Evolutionary conservation across 2,888 invertebrate species (phyloP).

Genomic region (Eilema griseolum): DNA sequence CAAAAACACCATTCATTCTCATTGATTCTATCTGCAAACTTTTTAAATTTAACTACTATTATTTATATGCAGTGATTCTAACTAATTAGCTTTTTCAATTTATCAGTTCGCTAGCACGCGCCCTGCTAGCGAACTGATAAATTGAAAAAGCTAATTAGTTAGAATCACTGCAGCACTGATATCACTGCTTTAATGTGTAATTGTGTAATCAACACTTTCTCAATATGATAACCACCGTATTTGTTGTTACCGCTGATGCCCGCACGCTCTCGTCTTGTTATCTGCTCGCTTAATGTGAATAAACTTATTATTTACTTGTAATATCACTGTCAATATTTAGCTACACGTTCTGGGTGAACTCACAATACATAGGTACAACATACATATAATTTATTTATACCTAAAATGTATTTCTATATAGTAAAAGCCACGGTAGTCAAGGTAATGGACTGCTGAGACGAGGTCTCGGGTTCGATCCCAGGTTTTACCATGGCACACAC

Average conservation of each 20-base stretch:
- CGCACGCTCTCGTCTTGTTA: background rate
- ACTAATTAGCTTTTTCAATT: background rate
- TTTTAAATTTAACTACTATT: too few species aligned
- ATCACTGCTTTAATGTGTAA: background rate
- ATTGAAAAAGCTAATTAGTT: background rate
- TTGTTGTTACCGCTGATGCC: conserved; percentile 21
- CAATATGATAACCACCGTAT: conserved; percentile 39
- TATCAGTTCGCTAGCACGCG: background rate
- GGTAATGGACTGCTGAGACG: too few species aligned
- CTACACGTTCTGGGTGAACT: background rate
- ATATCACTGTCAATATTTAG: conserved; percentile 10
- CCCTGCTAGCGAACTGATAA: background rate
- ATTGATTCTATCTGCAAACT: too few species aligned
- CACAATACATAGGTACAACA: too few species aligned
- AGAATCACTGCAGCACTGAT: background rate
- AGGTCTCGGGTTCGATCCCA: too few species aligned
- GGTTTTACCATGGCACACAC: too few species aligned
- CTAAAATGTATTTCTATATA: too few species aligned
- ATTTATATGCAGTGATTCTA: background rate
- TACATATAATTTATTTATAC: too few species aligned
- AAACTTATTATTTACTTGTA: conserved; percentile 14
- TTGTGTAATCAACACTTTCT: conserved; percentile 34
- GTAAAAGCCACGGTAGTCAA: too few species aligned
- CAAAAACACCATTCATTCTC: too few species aligned
- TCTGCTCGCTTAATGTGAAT: conserved; percentile 12